Evolutionary conservation across 2,113 vertebrate species (phyloP).

Genomic region (Dromiciops gliroides): DNA sequence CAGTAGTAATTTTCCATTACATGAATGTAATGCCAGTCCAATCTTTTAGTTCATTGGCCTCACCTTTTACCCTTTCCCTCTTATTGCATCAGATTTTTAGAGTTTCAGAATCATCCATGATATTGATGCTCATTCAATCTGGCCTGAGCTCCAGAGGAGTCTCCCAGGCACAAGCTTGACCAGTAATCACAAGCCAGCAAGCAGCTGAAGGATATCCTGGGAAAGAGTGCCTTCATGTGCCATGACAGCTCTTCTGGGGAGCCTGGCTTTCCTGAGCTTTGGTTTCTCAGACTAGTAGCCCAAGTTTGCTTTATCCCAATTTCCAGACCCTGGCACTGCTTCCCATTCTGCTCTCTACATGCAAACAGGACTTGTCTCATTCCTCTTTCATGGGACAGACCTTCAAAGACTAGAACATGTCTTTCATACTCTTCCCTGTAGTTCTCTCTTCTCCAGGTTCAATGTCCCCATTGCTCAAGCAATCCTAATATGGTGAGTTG

Average conservation of each 20-base stretch:
- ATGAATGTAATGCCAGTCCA: not conserved
- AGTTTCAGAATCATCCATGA: not conserved
- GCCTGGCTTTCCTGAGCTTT: too few species aligned
- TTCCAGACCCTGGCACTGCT: not conserved
- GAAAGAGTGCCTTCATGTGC: not conserved
- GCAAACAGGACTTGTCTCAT: not conserved
- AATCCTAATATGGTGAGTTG: not conserved
- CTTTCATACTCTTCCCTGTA: not conserved
- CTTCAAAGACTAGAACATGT: not conserved
- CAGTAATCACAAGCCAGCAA: not conserved
- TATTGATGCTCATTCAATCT: not conserved
- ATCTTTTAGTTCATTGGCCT: not conserved
- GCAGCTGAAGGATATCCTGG: not conserved
- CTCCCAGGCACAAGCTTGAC: not conserved
- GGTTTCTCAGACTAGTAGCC: not conserved
- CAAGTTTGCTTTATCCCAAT: not conserved
- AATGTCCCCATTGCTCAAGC: not conserved
- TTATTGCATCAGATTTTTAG: not conserved
- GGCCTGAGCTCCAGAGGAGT: not conserved
- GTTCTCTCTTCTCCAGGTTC: not conserved
- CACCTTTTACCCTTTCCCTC: not conserved
- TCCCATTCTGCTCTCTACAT: not conserved
- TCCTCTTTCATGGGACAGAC: not conserved
- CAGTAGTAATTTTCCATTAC: not conserved
- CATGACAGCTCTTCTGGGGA: not conserved